Conservation (phyloP, 2,888 invertebrate species). For the Carcina quercana region DNA sequence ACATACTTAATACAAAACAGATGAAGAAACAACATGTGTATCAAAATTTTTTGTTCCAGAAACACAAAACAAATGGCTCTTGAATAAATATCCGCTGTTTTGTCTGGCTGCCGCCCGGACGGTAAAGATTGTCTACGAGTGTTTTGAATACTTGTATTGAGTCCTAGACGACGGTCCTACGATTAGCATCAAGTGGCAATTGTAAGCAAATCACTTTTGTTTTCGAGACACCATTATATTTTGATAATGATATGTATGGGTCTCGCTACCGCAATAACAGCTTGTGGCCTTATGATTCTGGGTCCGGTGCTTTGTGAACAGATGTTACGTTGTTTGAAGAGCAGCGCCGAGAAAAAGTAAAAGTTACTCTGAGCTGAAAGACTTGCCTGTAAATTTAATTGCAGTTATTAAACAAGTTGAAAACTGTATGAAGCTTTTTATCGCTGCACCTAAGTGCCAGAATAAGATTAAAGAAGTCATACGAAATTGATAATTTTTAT, state of each 20-base stretch:
- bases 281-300: conserved; percentile 16
- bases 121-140: conserved; percentile 6
- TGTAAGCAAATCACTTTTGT: conserved; percentile 6
- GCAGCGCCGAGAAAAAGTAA: conserved; percentile 6
- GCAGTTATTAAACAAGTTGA: background rate
- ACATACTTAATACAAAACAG: no score
- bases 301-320: conserved; percentile 18
- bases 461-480: no score
- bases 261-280: conserved; percentile 13
- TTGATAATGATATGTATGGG: conserved; percentile 22
- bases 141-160: background rate
- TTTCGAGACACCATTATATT: background rate
- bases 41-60: conserved; percentile 30
- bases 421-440: background rate
- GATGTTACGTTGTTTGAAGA: conserved; percentile 4
- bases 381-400: background rate
- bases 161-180: background rate
- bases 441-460: no score
- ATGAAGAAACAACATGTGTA: background rate
- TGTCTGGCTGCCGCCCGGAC: conserved; percentile 7
- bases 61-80: conserved; percentile 40
- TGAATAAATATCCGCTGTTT: conserved; percentile 20
- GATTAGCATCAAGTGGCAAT: conserved; percentile 6
- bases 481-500: no score
- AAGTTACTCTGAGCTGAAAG: background rate